A percentile compares a stretch with the other conserved stretches of the same genome.
Conservation (phyloP, 2,888 invertebrate species). For the Oscheius sp. region DNA sequence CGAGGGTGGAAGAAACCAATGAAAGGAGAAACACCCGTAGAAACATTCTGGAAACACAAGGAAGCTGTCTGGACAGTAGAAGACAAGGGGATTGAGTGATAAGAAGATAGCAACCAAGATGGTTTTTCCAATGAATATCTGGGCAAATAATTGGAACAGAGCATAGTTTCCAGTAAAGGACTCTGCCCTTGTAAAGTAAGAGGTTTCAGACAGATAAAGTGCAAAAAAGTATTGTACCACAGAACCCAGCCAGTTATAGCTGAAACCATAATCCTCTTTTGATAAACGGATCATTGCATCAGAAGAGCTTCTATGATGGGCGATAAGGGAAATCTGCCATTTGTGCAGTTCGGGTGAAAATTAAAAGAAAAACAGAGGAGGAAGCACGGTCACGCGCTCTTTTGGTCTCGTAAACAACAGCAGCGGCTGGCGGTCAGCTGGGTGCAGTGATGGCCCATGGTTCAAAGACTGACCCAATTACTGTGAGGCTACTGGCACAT, state of each 20-base stretch:
- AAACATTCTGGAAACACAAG: conserved; percentile 1
- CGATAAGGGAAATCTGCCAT: conserved; percentile 14
- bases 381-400: conserved; percentile 25
- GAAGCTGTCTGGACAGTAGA: not conserved
- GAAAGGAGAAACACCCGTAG: conserved; percentile 17
- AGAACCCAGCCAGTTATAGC: not conserved
- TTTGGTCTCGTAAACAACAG: conserved; percentile 10
- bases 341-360: not conserved
- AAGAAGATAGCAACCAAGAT: not conserved
- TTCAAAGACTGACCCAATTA: too few species aligned
- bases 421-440: not conserved
- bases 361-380: not conserved
- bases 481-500: too few species aligned
- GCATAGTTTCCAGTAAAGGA: not conserved
- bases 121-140: not conserved
- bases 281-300: conserved; percentile 19
- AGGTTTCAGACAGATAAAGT: not conserved
- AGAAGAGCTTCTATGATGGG: conserved; percentile 19
- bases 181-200: not conserved
- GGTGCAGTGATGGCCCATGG: not conserved
- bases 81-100: not conserved
- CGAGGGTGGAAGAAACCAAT: not conserved
- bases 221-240: not conserved
- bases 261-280: conserved; percentile 6
- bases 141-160: not conserved